A percentile compares a stretch with the other conserved stretches of the same genome.
Evolutionary conservation across 2,888 invertebrate genomes (phyloP).

Genomic region (Anoplius nigerrimus): DNA sequence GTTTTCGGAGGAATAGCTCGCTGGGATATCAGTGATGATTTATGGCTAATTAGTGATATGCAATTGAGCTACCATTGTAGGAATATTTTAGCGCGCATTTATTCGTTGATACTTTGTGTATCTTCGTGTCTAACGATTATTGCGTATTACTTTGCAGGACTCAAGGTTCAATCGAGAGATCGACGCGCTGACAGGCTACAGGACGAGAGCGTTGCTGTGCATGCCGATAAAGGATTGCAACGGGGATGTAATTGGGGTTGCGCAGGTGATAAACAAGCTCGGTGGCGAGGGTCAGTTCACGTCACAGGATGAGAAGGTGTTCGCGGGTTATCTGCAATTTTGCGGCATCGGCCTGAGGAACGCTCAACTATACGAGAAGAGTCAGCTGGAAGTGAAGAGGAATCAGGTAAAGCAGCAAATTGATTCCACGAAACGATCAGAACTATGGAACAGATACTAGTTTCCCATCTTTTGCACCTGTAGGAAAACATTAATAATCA

Average conservation of each 20-base stretch:
- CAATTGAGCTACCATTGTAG: too few species aligned
- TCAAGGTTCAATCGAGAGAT: constrained; percentile 95
- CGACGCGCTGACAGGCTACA: constrained; percentile 94
- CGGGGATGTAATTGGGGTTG: constrained; percentile 97
- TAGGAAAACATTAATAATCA: too few species aligned
- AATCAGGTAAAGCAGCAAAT: constrained; percentile 81
- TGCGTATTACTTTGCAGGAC: constrained; percentile 78
- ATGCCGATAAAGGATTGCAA: constrained; percentile 97
- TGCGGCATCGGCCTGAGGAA: constrained; percentile 97
- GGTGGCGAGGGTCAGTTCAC: constrained; percentile 90
- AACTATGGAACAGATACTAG: too few species aligned
- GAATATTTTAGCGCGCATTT: too few species aligned
- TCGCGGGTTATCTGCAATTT: constrained; percentile 94
- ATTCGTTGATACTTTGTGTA: too few species aligned
- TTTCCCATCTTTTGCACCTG: too few species aligned
- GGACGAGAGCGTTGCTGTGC: constrained; percentile 93
- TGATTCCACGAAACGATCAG: too few species aligned
- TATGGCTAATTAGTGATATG: too few species aligned
- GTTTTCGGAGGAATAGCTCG: too few species aligned
- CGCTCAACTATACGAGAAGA: constrained; percentile 96
- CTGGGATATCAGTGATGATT: too few species aligned
- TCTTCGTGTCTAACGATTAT: too few species aligned
- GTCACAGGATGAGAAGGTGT: constrained; percentile 91
- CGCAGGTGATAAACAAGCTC: constrained; percentile 94
- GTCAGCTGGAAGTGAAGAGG: constrained; percentile 94